A percentile compares a stretch with the other conserved stretches of the same genome.
Evolutionary conservation across 2,888 invertebrate species (phyloP).

Genomic region (Tipula confusa): DNA sequence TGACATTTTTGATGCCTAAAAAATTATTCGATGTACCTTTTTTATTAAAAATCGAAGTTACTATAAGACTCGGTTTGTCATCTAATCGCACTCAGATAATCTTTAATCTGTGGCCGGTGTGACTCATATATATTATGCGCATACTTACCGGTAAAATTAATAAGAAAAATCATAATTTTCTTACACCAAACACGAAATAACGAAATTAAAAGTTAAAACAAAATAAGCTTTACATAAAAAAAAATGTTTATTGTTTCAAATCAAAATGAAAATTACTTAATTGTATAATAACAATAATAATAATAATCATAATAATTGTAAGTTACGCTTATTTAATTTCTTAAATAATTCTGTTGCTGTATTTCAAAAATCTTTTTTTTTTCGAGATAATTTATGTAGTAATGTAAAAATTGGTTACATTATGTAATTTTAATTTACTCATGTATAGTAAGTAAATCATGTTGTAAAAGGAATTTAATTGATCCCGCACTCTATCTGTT

Average conservation of each 20-base stretch:
- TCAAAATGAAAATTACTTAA: not conserved
- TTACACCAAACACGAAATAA: not conserved
- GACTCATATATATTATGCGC: not conserved
- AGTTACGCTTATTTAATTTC: constrained; percentile 6
- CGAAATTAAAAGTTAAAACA: not conserved
- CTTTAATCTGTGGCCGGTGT: too few species aligned
- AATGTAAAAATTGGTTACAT: not conserved
- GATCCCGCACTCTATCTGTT: not conserved
- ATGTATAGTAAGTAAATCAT: not conserved
- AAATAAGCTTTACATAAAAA: not conserved
- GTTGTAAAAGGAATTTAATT: not conserved
- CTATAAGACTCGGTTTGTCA: too few species aligned
- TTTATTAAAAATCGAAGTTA: too few species aligned
- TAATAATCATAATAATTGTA: not conserved
- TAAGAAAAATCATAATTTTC: not conserved
- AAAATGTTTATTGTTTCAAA: not conserved
- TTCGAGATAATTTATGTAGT: not conserved
- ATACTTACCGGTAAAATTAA: too few species aligned
- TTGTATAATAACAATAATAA: not conserved
- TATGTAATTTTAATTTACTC: constrained; percentile 5
- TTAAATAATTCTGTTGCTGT: not conserved
- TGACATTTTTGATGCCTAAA: too few species aligned
- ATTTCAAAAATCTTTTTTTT: not conserved
- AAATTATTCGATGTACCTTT: too few species aligned
- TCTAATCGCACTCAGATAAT: too few species aligned